Percentiles rank a stretch among this genome's conserved stretches.
Evolutionary conservation across 2,113 vertebrate species (phyloP).

Genomic region (Triplophysa dalaica): DNA sequence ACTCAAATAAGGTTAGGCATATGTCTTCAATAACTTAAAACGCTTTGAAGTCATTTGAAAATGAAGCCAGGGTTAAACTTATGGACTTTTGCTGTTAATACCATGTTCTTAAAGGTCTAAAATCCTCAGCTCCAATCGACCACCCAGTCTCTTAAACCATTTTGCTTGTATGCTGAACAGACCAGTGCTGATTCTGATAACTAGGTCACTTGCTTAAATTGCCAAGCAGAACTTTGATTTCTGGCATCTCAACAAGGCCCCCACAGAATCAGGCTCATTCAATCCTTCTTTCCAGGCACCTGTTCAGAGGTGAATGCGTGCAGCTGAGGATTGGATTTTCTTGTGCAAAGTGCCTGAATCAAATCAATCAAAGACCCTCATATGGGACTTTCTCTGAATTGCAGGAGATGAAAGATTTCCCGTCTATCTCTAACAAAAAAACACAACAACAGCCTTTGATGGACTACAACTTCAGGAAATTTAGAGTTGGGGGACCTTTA

Average conservation of each 20-base stretch:
- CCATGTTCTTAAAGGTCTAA: background rate
- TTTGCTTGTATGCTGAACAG: constrained; percentile 16
- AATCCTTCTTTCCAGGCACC: constrained; percentile 49
- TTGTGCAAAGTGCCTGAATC: constrained; percentile 44
- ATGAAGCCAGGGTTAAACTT: background rate
- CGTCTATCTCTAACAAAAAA: constrained; percentile 14
- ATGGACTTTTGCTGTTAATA: background rate
- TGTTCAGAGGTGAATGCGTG: constrained; percentile 54
- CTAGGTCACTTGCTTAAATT: constrained; percentile 57
- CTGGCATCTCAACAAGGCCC: constrained; percentile 40
- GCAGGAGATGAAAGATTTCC: constrained; percentile 13
- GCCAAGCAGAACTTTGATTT: constrained; percentile 44
- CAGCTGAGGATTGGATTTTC: constrained; percentile 45
- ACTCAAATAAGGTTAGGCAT: no score
- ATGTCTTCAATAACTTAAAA: no score
- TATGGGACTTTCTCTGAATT: constrained; percentile 24
- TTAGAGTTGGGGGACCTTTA: background rate
- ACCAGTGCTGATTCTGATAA: constrained; percentile 54
- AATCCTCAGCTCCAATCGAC: constrained; percentile 27
- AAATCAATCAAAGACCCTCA: constrained; percentile 50
- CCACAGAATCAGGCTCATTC: constrained; percentile 33
- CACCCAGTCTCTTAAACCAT: constrained; percentile 47
- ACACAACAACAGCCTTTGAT: background rate
- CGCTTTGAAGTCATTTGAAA: no score
- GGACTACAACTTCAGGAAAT: background rate